A percentile compares a stretch with the other conserved stretches of the same genome.
These are phyloP conservation scores for Phallusia fumigata DNA, from an alignment of 23 tunicate species.

Conservation along the genomic window DNA sequence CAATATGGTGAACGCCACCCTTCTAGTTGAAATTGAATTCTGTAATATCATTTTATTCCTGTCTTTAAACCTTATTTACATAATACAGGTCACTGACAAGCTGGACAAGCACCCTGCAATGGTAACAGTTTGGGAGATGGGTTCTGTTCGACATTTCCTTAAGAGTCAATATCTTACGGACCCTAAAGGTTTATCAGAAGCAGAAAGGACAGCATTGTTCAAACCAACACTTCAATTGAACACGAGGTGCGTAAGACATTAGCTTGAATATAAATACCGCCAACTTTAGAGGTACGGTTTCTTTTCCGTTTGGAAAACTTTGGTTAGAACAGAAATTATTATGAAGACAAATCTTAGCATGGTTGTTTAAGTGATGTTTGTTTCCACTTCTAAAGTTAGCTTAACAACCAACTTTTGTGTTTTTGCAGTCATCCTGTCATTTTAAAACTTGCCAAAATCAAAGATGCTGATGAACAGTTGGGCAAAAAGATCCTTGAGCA, in stretches of 20 bases:
- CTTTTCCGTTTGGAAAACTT: no score
- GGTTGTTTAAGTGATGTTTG: neutral
- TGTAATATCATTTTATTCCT: neutral
- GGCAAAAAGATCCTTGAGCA: constrained; percentile 55
- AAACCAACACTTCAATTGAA: constrained; percentile 89
- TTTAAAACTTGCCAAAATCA: constrained; percentile 48
- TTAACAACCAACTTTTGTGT: neutral
- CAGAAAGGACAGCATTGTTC: constrained; percentile 62
- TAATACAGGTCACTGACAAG: constrained; percentile 66
- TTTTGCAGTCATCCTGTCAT: constrained; percentile 76
- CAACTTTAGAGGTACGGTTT: no score
- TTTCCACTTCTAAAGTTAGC: neutral
- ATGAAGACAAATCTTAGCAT: no score
- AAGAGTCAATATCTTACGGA: constrained; percentile 89
- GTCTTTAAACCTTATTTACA: neutral
- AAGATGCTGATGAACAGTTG: constrained; percentile 51
- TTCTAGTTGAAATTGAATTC: no score
- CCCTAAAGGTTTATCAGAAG: constrained; percentile 76
- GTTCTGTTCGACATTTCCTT: constrained; percentile 80
- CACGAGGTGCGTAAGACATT: constrained; percentile 33
- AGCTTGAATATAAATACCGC: no score
- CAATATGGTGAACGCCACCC: no score
- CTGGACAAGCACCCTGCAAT: constrained; percentile 97
- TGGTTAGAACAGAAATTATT: no score
- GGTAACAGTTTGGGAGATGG: constrained; percentile 99